Evolutionary conservation across 2,113 vertebrate species (phyloP), one percentile per base, ranked within the genome.

Genomic region (Marmota flaviventris): DNA sequence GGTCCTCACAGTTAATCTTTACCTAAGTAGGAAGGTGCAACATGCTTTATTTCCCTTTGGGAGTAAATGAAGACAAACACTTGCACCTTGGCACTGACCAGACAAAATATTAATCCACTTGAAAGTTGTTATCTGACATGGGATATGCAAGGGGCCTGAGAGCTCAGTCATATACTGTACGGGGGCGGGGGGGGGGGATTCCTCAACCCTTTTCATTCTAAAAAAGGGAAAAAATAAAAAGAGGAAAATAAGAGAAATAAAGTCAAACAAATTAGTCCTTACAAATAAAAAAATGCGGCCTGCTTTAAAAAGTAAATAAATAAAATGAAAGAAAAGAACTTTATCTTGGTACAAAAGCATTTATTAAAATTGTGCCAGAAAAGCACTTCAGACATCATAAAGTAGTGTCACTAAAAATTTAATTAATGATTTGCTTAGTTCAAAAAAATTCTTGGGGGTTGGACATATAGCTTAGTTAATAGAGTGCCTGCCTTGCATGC

Each of bases 1-100:
- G 97, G 96, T 96, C 98, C 96, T 96, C 97, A 95, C 91, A 61
- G 95, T 98, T 99, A 98, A 98, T 98, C 98, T 98, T 95, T 69
- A 82, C 98, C 61, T 85, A 96, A 98, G 96, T 98, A 73, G 94
- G 96, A 97, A 98, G 98, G 98, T 98, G 97, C 92, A 48, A 77
- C 10, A 4, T 14, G 67, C 96, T 98, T 92, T 97, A 98, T 97
- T 96, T 95, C 20, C 22, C 7, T 61, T 61, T 89, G 42, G 65
- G 88, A 97, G 95, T n/a, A 97, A 96, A 96, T 96, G 92, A 89
- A 98, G 97, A 97, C 98, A 96, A 61, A 61, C 2, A 9, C 22
- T 61, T 61, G 58, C 22, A 61, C 22, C 58, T 61, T 61, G 22
- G 22, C 22, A 61, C 58, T 61, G 58, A 61, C 22, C 48, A 51